Percentiles rank a stretch among this genome's conserved stretches.
Conservation (phyloP, 2,888 invertebrate species). For the Apodemia hepburni region DNA sequence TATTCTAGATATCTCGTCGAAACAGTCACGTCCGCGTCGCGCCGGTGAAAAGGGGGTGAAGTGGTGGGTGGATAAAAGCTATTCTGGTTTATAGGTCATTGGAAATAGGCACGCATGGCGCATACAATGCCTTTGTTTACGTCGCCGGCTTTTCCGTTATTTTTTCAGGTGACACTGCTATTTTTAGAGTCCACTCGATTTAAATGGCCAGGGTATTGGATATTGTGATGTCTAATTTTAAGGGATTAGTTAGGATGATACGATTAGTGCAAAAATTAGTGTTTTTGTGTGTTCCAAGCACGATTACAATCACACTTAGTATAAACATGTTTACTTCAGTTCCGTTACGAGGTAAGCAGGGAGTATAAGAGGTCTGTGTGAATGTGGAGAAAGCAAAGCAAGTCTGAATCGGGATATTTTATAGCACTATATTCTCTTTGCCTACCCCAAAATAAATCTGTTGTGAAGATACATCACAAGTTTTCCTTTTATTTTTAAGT, state of each 20-base stretch:
- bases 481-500: too few species aligned
- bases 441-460: too few species aligned
- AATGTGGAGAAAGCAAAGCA: too few species aligned
- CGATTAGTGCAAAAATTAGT: too few species aligned
- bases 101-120: slow-evolving; percentile 15
- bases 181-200: slow-evolving; percentile 5
- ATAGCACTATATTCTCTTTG: too few species aligned
- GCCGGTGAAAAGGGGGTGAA: slow-evolving; percentile 5
- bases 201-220: not conserved
- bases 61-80: slow-evolving; percentile 6
- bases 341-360: too few species aligned
- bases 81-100: slow-evolving; percentile 15
- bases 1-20: not conserved
- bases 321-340: too few species aligned
- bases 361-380: too few species aligned
- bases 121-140: slow-evolving; percentile 15
- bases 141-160: slow-evolving; percentile 4
- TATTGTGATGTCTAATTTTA: not conserved
- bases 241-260: not conserved
- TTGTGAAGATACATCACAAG: too few species aligned
- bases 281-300: too few species aligned
- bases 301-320: too few species aligned
- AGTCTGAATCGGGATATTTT: too few species aligned
- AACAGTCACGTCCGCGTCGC: not conserved
- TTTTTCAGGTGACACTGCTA: slow-evolving; percentile 13